Conservation (phyloP, 1,140 invertebrate species). For the Agrilus planipennis region DNA sequence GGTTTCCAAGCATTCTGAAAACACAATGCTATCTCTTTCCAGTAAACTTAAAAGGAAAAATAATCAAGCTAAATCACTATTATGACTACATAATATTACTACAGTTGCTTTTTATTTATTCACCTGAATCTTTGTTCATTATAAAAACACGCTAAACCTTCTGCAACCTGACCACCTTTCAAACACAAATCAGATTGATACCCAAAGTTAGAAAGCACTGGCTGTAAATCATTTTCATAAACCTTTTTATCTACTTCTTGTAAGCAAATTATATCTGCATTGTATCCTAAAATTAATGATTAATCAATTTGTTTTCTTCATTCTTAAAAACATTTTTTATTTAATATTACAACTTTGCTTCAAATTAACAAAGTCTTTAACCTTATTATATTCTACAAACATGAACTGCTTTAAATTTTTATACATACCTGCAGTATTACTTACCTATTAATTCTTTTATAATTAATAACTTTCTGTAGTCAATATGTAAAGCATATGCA, state of each 20-base stretch:
- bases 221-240: slow-evolving; percentile 57
- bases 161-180: slow-evolving; percentile 61
- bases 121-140: slow-evolving; percentile 47
- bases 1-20: slow-evolving; percentile 41
- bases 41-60: slow-evolving; percentile 8
- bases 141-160: slow-evolving; percentile 74
- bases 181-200: slow-evolving; percentile 49
- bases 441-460: slow-evolving; percentile 72
- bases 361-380: no score
- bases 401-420: no score
- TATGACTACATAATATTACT: background rate
- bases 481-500: slow-evolving; percentile 62
- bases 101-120: slow-evolving; percentile 18
- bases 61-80: slow-evolving; percentile 1
- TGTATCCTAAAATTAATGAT: slow-evolving; percentile 54
- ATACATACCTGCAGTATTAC: no score
- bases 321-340: no score
- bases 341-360: no score
- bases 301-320: slow-evolving; percentile 11
- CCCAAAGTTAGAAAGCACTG: slow-evolving; percentile 43
- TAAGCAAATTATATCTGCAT: slow-evolving; percentile 79
- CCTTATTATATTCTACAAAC: no score
- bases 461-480: slow-evolving; percentile 78
- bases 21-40: slow-evolving; percentile 17
- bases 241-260: slow-evolving; percentile 86